These are phyloP conservation scores for Erpetoichthys calabaricus DNA, from an alignment of 2,797 vertebrate species.

Conservation along the genomic window DNA sequence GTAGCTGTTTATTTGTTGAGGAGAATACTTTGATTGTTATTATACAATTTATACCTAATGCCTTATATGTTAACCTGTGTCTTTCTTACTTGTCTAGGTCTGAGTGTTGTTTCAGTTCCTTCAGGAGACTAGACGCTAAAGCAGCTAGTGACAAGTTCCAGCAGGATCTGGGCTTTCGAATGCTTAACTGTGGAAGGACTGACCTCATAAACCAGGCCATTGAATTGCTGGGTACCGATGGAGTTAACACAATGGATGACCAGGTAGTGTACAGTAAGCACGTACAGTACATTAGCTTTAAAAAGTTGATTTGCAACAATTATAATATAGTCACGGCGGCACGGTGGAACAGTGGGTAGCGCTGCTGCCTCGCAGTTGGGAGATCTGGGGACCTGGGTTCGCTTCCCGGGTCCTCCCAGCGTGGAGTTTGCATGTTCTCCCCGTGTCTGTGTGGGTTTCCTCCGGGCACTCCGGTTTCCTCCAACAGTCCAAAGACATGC, in stretches of 20 bases:
- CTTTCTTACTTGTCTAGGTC: conserved; percentile 39
- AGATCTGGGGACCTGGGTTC: no score
- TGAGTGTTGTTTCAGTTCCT: conserved; percentile 89
- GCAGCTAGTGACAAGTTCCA: conserved; percentile 88
- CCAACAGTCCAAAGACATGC: no score
- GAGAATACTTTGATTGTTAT: no score
- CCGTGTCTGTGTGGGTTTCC: no score
- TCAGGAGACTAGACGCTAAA: conserved; percentile 81
- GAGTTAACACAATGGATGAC: conserved; percentile 94
- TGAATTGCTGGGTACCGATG: conserved; percentile 71
- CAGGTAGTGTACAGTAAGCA: conserved; percentile 51
- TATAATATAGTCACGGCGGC: background rate
- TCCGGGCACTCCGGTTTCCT: no score
- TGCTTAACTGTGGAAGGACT: conserved; percentile 90
- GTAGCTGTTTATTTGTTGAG: no score
- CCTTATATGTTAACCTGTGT: no score
- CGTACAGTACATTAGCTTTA: background rate
- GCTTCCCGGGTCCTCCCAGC: no score
- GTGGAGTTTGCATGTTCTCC: no score
- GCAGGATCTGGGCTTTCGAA: conserved; percentile 87
- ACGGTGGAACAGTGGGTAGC: no score
- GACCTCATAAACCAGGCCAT: conserved; percentile 91
- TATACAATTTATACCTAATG: no score
- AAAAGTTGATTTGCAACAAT: background rate
- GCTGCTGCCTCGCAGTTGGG: no score